phyloP scores from a whole-genome alignment of 2,888 invertebrate genomes.

The Torymus auratus region DNA sequence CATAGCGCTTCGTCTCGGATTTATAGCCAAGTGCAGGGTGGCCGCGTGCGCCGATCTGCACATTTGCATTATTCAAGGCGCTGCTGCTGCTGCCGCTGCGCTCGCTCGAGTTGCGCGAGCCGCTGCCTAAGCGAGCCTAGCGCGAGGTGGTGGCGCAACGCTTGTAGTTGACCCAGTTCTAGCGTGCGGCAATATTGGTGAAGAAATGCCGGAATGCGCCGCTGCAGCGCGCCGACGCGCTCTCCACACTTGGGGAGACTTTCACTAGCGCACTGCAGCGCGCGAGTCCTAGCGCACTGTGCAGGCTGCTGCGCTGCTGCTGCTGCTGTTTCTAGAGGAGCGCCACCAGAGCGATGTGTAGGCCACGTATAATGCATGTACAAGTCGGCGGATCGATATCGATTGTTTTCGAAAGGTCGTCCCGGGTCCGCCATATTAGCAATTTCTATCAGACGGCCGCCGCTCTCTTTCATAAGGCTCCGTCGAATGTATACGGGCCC shows the following conservation, averaged over 20 bases:
- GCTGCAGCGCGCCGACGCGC: slow-evolving; percentile 13
- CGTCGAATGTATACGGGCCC: too few species aligned
- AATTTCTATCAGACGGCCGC: slow-evolving; percentile 10
- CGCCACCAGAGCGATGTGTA: neutral
- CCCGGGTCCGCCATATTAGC: slow-evolving; percentile 5
- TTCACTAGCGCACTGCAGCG: slow-evolving; percentile 44
- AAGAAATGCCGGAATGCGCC: slow-evolving; percentile 59
- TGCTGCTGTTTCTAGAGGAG: slow-evolving; percentile 22
- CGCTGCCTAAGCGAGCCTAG: slow-evolving; percentile 12
- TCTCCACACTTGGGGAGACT: slow-evolving; percentile 56
- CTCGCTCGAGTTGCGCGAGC: slow-evolving; percentile 9
- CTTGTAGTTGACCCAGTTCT: slow-evolving; percentile 69
- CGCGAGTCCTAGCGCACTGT: neutral
- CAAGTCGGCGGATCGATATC: neutral
- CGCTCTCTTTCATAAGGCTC: neutral
- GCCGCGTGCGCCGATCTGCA: neutral
- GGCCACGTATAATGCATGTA: too few species aligned
- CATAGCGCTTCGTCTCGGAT: slow-evolving; percentile 11
- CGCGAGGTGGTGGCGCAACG: slow-evolving; percentile 67
- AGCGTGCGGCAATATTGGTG: slow-evolving; percentile 56
- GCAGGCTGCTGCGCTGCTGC: neutral
- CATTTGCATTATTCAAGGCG: slow-evolving; percentile 54
- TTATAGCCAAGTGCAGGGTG: slow-evolving; percentile 18
- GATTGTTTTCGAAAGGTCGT: slow-evolving; percentile 32
- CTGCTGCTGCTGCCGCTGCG: slow-evolving; percentile 29